Conservation (phyloP, 2,888 invertebrate species). For the Diaprepes abbreviatus region DNA sequence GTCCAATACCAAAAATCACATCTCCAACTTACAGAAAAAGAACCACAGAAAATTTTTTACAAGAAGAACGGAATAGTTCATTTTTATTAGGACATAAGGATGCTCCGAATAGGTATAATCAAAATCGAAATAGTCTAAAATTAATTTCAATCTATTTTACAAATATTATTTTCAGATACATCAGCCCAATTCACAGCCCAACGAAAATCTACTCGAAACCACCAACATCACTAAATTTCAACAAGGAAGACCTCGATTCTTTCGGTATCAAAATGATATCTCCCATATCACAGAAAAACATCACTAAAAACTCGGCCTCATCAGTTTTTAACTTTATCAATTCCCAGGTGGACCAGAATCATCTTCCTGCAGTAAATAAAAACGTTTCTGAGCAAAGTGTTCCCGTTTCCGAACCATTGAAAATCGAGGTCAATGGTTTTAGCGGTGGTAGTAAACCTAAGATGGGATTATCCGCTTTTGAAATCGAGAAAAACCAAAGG, state of each 20-base stretch:
- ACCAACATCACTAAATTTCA: constrained; percentile 24
- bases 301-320: constrained; percentile 75
- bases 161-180: constrained; percentile 34
- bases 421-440: constrained; percentile 58
- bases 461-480: constrained; percentile 70
- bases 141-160: neutral
- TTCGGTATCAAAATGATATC: constrained; percentile 51
- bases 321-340: constrained; percentile 74
- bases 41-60: constrained; percentile 54
- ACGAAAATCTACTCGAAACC: constrained; percentile 50
- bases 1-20: constrained; percentile 54
- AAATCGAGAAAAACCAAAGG: constrained; percentile 78
- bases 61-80: constrained; percentile 48
- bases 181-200: constrained; percentile 54
- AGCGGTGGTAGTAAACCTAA: constrained; percentile 46
- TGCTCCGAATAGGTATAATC: constrained; percentile 35
- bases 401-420: constrained; percentile 55
- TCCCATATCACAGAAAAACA: constrained; percentile 69
- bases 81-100: constrained; percentile 20
- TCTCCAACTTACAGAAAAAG: constrained; percentile 54
- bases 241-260: constrained; percentile 31
- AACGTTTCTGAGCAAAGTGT: constrained; percentile 47
- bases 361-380: constrained; percentile 52
- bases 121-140: neutral
- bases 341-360: constrained; percentile 53